These are phyloP conservation scores for Habrosyne pyritoides DNA, from an alignment of 2,888 invertebrate genomes.

Conservation along the genomic window DNA sequence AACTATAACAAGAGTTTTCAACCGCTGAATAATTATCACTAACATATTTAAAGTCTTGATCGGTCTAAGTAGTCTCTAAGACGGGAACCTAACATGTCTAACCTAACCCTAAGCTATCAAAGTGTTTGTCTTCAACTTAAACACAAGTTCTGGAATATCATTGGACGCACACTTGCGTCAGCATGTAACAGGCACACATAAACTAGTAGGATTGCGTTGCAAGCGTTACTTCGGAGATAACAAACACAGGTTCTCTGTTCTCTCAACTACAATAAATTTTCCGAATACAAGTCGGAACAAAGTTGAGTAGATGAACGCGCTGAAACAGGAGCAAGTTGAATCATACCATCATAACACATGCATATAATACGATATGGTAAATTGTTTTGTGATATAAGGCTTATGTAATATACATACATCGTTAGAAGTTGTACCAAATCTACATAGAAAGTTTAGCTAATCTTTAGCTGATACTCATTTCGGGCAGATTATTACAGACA, in stretches of 20 bases:
- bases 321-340: not conserved
- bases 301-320: not conserved
- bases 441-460: no score
- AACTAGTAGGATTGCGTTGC: not conserved
- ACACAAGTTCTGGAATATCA: not conserved
- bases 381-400: not conserved
- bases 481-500: no score
- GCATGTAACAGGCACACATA: slow-evolving; percentile 1
- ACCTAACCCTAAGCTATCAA: no score
- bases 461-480: no score
- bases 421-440: no score
- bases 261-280: slow-evolving; percentile 4
- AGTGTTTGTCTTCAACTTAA: not conserved
- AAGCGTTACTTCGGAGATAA: not conserved
- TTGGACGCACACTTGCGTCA: not conserved
- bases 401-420: no score
- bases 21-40: no score
- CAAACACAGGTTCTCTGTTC: not conserved
- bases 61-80: no score
- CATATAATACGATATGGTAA: not conserved
- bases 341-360: not conserved
- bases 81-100: no score
- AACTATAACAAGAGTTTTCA: no score
- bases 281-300: not conserved
- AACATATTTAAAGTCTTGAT: no score